Percentiles rank a stretch among this genome's conserved stretches.
Evolutionary conservation across 35 echinoderm and acorn worm species (phyloP).

Genomic region (Heliocidaris erythrogramma): DNA sequence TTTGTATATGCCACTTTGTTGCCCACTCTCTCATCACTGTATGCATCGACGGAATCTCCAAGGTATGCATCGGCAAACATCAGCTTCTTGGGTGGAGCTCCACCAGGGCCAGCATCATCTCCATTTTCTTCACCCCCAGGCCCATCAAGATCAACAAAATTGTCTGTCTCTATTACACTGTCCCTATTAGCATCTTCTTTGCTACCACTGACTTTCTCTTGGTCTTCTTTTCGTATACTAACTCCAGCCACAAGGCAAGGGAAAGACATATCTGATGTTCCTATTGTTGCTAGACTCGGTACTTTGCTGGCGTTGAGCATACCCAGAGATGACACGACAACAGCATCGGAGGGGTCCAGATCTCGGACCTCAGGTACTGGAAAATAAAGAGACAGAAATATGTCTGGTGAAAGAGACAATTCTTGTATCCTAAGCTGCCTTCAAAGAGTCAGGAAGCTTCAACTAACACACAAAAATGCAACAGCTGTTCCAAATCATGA

Average conservation of each 20-base stretch:
- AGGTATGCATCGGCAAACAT: constrained; percentile 61
- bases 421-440: too few relatives aligned
- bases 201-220: background rate
- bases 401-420: background rate
- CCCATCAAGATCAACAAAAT: background rate
- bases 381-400: background rate
- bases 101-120: constrained; percentile 62
- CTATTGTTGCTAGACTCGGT: constrained; percentile 16
- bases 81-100: constrained; percentile 39
- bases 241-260: constrained; percentile 60
- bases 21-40: background rate
- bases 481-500: too few relatives aligned
- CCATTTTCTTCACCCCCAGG: background rate
- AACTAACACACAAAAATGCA: too few relatives aligned
- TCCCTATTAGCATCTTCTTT: background rate
- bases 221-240: constrained; percentile 57
- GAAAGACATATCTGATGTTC: constrained; percentile 15
- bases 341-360: constrained; percentile 13
- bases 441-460: too few relatives aligned
- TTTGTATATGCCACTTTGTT: constrained; percentile 34
- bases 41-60: constrained; percentile 54
- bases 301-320: constrained; percentile 41
- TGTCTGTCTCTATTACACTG: background rate
- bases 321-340: constrained; percentile 58
- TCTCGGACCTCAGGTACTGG: constrained; percentile 11